phyloP scores from a whole-genome alignment of 2,113 vertebrate species.

The Scatophagus argus region DNA sequence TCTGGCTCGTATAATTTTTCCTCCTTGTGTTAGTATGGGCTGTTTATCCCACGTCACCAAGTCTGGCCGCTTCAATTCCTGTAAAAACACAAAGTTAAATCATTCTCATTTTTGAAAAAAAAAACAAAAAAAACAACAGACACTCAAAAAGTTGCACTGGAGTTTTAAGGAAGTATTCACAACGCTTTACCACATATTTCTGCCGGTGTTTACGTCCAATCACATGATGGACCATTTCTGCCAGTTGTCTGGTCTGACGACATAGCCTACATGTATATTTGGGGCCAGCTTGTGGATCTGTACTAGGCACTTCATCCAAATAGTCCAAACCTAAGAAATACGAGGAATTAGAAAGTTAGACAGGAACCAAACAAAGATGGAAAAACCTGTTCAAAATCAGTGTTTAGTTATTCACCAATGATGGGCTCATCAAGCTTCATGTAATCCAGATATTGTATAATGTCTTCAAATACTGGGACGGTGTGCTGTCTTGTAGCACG shows the following conservation, averaged over 20 bases:
- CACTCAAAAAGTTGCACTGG: neutral
- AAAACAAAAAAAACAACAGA: neutral
- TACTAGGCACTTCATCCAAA: constrained; percentile 66
- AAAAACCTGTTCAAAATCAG: neutral
- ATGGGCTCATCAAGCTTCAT: constrained; percentile 84
- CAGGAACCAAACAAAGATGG: neutral
- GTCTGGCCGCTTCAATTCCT: constrained; percentile 81
- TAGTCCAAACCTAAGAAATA: constrained; percentile 72
- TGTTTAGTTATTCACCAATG: constrained; percentile 74
- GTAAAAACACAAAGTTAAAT: neutral
- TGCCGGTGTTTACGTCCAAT: constrained; percentile 84
- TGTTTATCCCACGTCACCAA: constrained; percentile 81
- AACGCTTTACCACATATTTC: constrained; percentile 82
- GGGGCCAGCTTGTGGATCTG: constrained; percentile 53
- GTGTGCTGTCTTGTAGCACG: constrained; percentile 22
- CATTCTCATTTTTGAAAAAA: neutral
- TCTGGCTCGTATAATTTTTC: constrained; percentile 76
- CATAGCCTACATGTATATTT: constrained; percentile 80
- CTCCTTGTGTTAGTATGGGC: constrained; percentile 53
- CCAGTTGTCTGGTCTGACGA: constrained; percentile 53
- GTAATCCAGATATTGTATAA: constrained; percentile 80
- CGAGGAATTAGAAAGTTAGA: constrained; percentile 1
- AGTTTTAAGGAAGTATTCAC: neutral
- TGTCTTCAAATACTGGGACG: constrained; percentile 76
- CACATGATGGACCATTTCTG: constrained; percentile 78